Base-by-base conservation (phyloP, 64 coral and sea anemone genomes). In the Acropora tenuis region DNA sequence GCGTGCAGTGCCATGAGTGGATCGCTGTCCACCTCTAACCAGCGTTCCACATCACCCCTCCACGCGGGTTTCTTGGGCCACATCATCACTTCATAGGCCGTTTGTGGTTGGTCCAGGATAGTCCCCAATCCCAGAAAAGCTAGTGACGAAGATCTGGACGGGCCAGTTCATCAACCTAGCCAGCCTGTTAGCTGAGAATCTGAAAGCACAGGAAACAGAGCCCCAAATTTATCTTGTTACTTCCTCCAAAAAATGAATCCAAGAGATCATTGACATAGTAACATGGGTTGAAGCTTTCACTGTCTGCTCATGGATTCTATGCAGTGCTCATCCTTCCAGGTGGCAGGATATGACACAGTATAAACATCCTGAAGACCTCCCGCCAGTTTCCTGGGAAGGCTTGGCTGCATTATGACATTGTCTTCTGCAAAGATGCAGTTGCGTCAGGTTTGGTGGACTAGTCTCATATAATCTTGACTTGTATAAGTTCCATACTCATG, bases 231-330 rank as follows among this genome's bases (percentile, higher is more conserved):
- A 69, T 13, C 45, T 86, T 1, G 66, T 86, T 47, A 18, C 2
- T 41, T 55, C 83, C 16, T 48, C 61, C 4, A 47, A 46, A 19
- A 68, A 50, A 46, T 47, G 42, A 10, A 7, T 73, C 47, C 55
- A 71, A 30, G 44, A 73, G 41, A 68, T 66, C 9, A 86, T 65
- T 44, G 86, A 88, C 7, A 88, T 76, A 40, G 5, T 77, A 1
- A 59, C 69, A 6, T 90, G 78, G 78, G 16, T 82, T 18, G 57
- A 90, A 57, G 77, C 89, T 2, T 90, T 82, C 18, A 57, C 61
- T 7, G 69, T 90, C 1, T 90, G 82, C 45, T 5, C 45, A 1
- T 69, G 19, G 41, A 53, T 90, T 30, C 8, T 82, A 16, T 69
- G 55, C 58, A n/a, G 19, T 41, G 58, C 16, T 20, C 78, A 90